Evolutionary conservation across 23 tunicate genomes (phyloP).

Genomic region (Styela clava): DNA sequence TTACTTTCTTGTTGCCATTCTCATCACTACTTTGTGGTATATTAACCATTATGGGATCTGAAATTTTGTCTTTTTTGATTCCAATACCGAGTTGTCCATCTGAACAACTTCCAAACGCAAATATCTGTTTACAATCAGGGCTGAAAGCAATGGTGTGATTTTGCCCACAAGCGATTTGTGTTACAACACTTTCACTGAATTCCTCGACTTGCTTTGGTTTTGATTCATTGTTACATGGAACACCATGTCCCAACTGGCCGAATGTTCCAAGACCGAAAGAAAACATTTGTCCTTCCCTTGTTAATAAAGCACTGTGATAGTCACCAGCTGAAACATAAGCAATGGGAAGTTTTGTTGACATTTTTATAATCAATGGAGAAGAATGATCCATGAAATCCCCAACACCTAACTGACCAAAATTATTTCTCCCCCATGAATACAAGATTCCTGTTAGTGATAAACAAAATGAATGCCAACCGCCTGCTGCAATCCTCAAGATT

Average conservation of each 20-base stretch:
- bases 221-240: neutral
- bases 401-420: conserved; percentile 85
- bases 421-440: conserved; percentile 96
- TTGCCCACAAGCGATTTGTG: conserved; percentile 74
- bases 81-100: conserved; percentile 58
- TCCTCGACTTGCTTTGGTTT: conserved; percentile 75
- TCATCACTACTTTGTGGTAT: neutral
- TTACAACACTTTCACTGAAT: conserved; percentile 71
- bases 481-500: conserved; percentile 59
- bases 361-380: conserved; percentile 45
- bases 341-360: neutral
- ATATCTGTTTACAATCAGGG: conserved; percentile 16
- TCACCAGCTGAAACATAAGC: conserved; percentile 64
- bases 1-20: neutral
- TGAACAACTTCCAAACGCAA: conserved; percentile 63
- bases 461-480: conserved; percentile 79
- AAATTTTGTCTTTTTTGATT: neutral
- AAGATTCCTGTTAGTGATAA: conserved; percentile 69
- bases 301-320: conserved; percentile 63
- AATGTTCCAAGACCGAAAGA: conserved; percentile 62
- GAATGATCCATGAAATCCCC: conserved; percentile 51
- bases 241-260: conserved; percentile 95
- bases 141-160: conserved; percentile 60
- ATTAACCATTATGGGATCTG: neutral
- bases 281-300: conserved; percentile 62